These are phyloP conservation scores for Telenomus remus DNA, from an alignment of 1,140 invertebrate species.

Conservation along the genomic window DNA sequence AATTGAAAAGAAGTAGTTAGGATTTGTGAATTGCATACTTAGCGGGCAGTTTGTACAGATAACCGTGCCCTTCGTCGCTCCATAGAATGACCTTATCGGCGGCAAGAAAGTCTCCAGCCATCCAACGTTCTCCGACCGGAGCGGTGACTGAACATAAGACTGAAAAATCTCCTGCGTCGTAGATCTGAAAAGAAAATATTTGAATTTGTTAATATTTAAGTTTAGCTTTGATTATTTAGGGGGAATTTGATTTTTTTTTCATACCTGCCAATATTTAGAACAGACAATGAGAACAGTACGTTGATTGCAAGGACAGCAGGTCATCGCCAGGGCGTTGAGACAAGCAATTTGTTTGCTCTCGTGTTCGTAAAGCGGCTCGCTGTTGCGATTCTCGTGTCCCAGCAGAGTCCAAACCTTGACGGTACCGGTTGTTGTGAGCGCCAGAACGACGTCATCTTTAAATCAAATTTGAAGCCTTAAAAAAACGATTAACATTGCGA, in stretches of 20 bases:
- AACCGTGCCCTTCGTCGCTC: conserved; percentile 95
- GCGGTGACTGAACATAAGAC: conserved; percentile 91
- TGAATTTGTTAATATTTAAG: too few species aligned
- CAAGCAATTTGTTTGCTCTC: conserved; percentile 98
- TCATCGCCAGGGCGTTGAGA: conserved; percentile 93
- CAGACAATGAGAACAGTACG: conserved; percentile 97
- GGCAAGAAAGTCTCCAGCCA: conserved; percentile 94
- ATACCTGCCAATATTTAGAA: conserved; percentile 97
- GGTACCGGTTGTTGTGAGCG: conserved; percentile 95
- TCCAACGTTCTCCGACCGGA: conserved; percentile 91
- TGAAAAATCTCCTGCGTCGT: conserved; percentile 94
- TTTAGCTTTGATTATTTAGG: too few species aligned
- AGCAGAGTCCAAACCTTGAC: conserved; percentile 98
- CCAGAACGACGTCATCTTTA: conserved; percentile 96
- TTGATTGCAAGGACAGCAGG: conserved; percentile 96
- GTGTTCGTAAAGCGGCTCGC: conserved; percentile 94
- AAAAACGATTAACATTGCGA: too few species aligned
- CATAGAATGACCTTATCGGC: conserved; percentile 93
- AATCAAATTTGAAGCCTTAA: conserved; percentile 65
- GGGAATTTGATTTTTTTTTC: conserved; percentile 1
- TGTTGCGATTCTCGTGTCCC: conserved; percentile 90
- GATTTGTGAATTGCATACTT: conserved; percentile 85
- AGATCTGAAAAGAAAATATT: conserved; percentile 80
- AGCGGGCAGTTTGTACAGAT: conserved; percentile 94
- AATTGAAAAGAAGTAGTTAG: too few species aligned